Base-by-base conservation (phyloP, 92 coral and sea anemone genomes). In the Porites cylindrica region DNA sequence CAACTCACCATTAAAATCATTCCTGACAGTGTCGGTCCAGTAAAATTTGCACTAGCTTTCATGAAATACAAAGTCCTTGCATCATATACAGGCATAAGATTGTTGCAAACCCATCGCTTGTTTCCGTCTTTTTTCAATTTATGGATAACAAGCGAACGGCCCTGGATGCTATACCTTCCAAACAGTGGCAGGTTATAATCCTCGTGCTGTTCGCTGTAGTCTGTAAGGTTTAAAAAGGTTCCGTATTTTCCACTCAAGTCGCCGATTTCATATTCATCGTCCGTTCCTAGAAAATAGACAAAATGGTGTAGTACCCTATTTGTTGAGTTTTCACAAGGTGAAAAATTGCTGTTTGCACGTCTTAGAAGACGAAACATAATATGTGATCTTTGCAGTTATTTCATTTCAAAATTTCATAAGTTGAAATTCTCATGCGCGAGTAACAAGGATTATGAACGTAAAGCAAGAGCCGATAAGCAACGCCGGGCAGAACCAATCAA, bases 231-330 rank as follows among this genome's bases (percentile, higher is more conserved):
- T 32, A 91, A 74, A 77, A 97, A 93, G 24, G 93, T 72, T 65
- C 99, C 99, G 77, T 93, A 95, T 84, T 97, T 97, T 76, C 93
- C 94, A 64, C 98, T 93, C 59, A 97, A 78, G 85, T 97, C 99
- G 10, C 99, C 99, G 58, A 95, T 86, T 83, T 97, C 99, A 83
- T 97, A 95, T 59, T 97, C 86, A 66, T 97, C 99, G 73, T 88
- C 90, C 9, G 99, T 97, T 72, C 97, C 99, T 97, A 23, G 11
- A 62, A 20, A 56, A 13, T 51, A 75, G 47, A 38, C 47, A 38
- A 38, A 38, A 38, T 38, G 7, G 47, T 38, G 47, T 38, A 38
- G 47, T 38, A 38, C 7, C 5, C 47, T 38, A 38, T 38, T 5
- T 38, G 47, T 38, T 38, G 4, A 38, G 47, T 38, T 38, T 4